Evolutionary conservation across 2,113 vertebrate genomes (phyloP), one percentile per base, ranked within the genome.

Genomic region (Pipra filicauda): DNA sequence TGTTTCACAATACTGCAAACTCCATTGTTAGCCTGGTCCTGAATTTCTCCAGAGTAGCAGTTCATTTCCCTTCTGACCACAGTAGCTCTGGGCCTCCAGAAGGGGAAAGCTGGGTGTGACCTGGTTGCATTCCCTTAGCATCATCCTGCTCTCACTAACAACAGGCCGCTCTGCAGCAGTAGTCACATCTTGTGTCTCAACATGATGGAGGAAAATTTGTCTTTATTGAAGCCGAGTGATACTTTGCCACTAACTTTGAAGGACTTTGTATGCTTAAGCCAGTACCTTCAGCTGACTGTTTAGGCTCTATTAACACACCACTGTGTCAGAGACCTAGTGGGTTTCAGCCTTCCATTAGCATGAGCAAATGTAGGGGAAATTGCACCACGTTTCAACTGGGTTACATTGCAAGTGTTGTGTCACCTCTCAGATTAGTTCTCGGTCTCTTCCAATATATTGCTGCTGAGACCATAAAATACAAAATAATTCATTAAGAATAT

Each of bases 181-280:
- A 35, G 46, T 58, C 22, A 8, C 0, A 0, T 31, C 37, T 48
- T 44, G 12, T 22, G 21, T n/a, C 35, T 59, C 54, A 64, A 20
- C 7, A 6, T 1, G 20, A 37, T 12, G 46, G 54, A 48, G 6
- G 9, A 35, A 88, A 66, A 13, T 11, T 57, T 27, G 0, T 43
- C 43, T 83, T 58, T 39, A 24, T 11, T 26, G 35, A 89, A 73
- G 35, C 44, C 1, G 5, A 48, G 18, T 27, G 26, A 54, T 43
- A 35, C 23, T 78, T 85, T 61, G 57, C 35, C 41, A 39, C 51
- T 61, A 73, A 44, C 20, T 80, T 80, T 22, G 82, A 64, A 51
- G 30, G 11, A n/a, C 75, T 78, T 85, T 54, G 15, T 20, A 39
- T 57, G 27, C 5, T 61, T 64, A 70, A 75, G 24, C 21, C 18